Evolutionary conservation across 1,140 invertebrate species (phyloP).

Genomic region (Aplysia californica): DNA sequence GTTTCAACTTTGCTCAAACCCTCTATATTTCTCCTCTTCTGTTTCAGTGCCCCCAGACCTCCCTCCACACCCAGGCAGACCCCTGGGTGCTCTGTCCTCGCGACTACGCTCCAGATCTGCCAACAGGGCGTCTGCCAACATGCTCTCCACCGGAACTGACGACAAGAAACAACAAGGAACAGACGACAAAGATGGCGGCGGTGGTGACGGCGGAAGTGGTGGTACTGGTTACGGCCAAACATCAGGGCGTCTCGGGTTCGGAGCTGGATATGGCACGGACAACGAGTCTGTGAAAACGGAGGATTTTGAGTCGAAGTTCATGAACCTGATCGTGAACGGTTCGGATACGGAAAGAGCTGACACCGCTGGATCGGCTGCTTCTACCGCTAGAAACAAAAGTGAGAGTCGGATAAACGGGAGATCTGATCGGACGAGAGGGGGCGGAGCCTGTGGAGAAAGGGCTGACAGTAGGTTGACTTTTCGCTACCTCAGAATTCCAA

Average conservation of each 20-base stretch:
- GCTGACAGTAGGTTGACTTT: neutral
- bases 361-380: no score
- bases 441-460: neutral
- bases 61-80: neutral
- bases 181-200: no score
- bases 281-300: constrained; percentile 56
- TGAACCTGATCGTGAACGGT: constrained; percentile 31
- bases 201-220: no score
- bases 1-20: no score
- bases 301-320: constrained; percentile 54
- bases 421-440: no score
- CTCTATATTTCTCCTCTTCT: neutral
- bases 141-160: constrained; percentile 2
- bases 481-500: no score
- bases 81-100: neutral
- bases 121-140: constrained; percentile 1
- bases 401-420: no score
- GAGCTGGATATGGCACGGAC: constrained; percentile 49
- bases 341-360: neutral
- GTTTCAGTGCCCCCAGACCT: neutral
- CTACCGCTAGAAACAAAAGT: no score
- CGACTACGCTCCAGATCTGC: neutral
- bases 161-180: no score
- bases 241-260: no score
- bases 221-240: no score